Evolutionary conservation across 1,140 invertebrate species (phyloP).

Genomic region (Trypoxylus dichotomus): DNA sequence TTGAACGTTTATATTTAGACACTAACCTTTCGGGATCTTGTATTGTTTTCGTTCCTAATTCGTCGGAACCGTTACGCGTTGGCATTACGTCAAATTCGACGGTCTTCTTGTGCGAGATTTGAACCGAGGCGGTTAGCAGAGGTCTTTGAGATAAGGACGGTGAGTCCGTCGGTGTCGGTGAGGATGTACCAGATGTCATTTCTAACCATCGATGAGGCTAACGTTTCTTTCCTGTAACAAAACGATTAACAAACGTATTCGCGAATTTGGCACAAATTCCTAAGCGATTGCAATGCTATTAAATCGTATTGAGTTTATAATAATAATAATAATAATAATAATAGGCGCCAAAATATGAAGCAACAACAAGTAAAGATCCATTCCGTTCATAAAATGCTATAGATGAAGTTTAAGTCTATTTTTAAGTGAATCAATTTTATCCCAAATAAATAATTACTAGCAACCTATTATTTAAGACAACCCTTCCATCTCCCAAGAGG

Average conservation of each 20-base stretch:
- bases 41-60: slow-evolving; percentile 26
- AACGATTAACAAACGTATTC: background rate
- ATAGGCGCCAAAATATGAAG: background rate
- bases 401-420: too few species aligned
- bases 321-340: too few species aligned
- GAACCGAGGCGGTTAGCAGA: slow-evolving; percentile 37
- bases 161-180: slow-evolving; percentile 48
- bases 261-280: background rate
- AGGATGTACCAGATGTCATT: slow-evolving; percentile 49
- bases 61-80: slow-evolving; percentile 33
- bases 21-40: slow-evolving; percentile 40
- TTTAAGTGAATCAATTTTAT: too few species aligned
- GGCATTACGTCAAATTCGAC: slow-evolving; percentile 40
- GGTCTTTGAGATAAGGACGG: slow-evolving; percentile 46
- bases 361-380: background rate
- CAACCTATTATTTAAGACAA: too few species aligned
- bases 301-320: background rate
- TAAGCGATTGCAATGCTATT: background rate
- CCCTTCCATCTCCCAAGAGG: too few species aligned
- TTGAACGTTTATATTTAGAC: background rate
- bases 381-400: too few species aligned
- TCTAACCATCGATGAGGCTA: background rate
- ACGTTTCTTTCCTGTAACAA: background rate
- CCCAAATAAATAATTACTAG: too few species aligned
- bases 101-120: slow-evolving; percentile 37